A percentile compares a stretch with the other conserved stretches of the same genome.
These are phyloP conservation scores for Drosophila niveifrons DNA, from an alignment of 2,888 invertebrate genomes.

Conservation along the genomic window DNA sequence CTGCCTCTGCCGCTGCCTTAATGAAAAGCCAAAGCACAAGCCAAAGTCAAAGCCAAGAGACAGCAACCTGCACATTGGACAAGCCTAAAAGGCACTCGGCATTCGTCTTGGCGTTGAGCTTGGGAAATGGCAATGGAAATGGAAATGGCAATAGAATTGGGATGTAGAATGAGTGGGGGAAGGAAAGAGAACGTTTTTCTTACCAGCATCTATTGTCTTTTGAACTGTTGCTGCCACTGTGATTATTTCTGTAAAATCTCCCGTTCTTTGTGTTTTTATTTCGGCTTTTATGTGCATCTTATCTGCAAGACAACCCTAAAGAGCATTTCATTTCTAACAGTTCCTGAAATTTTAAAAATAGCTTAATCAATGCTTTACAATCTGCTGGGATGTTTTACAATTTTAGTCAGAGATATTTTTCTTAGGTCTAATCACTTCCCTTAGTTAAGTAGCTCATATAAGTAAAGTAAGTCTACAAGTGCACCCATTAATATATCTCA, in stretches of 20 bases:
- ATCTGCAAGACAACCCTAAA: not conserved
- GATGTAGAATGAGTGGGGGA: not conserved
- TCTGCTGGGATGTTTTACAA: not conserved
- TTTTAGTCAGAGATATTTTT: not conserved
- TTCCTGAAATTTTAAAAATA: not conserved
- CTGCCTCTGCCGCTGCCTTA: conserved; percentile 47
- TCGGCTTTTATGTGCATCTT: conserved; percentile 6
- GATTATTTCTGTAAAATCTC: conserved; percentile 37
- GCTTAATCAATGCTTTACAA: not conserved
- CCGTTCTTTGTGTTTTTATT: not conserved
- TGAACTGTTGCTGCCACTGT: conserved; percentile 41
- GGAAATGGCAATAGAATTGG: not conserved
- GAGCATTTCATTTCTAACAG: not conserved
- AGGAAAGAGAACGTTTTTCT: not conserved
- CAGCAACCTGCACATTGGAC: conserved; percentile 41
- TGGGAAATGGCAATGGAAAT: not conserved
- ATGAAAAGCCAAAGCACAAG: conserved; percentile 56
- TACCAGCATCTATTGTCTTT: conserved; percentile 36
- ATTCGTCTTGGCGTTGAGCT: not conserved
- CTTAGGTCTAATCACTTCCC: too few species aligned
- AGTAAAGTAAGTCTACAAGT: too few species aligned
- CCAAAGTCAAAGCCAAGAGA: conserved; percentile 15
- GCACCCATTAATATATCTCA: too few species aligned
- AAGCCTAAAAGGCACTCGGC: conserved; percentile 9
- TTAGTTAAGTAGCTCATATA: too few species aligned